phyloP scores from a whole-genome alignment of 2,888 invertebrate genomes.

The Meghimatium bilineatum region DNA sequence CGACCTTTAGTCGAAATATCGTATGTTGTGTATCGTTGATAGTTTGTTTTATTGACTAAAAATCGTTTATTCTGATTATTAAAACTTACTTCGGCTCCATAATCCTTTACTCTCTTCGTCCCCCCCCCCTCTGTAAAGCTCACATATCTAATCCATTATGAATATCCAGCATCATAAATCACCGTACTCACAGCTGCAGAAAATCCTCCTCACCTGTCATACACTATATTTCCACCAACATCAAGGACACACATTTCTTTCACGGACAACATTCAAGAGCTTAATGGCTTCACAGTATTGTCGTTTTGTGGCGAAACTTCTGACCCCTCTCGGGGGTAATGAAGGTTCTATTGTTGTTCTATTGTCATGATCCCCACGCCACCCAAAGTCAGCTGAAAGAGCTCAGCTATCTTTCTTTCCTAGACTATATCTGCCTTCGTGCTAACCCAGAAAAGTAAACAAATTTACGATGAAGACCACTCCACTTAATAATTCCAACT shows the following conservation, averaged over 20 bases:
- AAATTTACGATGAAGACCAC: constrained; percentile 27
- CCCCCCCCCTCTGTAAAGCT: neutral
- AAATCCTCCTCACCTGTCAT: neutral
- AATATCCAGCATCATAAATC: constrained; percentile 8
- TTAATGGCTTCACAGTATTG: constrained; percentile 29
- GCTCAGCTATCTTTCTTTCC: constrained; percentile 11
- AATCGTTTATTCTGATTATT: no score
- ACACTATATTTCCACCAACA: neutral
- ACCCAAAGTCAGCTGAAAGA: neutral
- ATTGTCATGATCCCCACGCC: constrained; percentile 6
- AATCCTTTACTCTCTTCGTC: neutral
- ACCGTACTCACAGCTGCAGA: neutral
- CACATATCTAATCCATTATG: neutral
- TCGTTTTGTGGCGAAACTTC: constrained; percentile 11
- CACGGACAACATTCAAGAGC: constrained; percentile 1
- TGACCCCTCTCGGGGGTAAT: constrained; percentile 26
- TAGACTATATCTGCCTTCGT: constrained; percentile 9
- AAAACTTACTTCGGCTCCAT: no score
- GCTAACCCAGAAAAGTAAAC: constrained; percentile 29
- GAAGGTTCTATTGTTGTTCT: constrained; percentile 2
- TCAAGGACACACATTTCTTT: constrained; percentile 5
- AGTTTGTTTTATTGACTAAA: no score
- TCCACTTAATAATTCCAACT: constrained; percentile 38
- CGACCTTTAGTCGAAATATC: no score
- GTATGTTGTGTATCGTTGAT: no score